Evolutionary conservation across 2,113 vertebrate genomes (phyloP), one percentile per base, ranked within the genome.

Genomic region (Axis porcinus): DNA sequence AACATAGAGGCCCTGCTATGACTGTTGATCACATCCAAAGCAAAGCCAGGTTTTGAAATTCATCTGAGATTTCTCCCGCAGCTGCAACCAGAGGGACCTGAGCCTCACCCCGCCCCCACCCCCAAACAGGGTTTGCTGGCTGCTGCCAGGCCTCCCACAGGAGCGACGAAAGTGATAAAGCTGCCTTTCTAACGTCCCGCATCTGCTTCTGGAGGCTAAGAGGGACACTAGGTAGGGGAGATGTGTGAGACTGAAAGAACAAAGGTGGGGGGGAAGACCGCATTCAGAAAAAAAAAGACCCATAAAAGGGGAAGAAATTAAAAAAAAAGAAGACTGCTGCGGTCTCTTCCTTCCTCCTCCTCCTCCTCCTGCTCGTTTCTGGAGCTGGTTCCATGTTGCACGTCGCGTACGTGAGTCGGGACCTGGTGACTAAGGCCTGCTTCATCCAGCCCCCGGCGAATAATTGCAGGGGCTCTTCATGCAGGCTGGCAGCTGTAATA

Each of bases 11-110:
- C 87, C 92, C 95, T 16, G 40, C 93, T 97, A 96, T 83, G 91
- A 30, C 28, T 55, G 60, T n/a, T 97, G 94, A 67, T 97, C 81
- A 25, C 82, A 94, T 78, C 57, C 45, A 47, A 76, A 82, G 96
- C 87, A 87, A 89, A 93, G 94, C 88, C 94, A 94, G 50, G 60
- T 43, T 95, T 96, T 79, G 78, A 82, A 97, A 98, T 96, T 81
- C 74, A 94, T 43, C 95, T 52, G 94, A 67, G 92, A 88, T 55
- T 92, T 76, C 79, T 93, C 78, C 58, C 13, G 8, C 64, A 60
- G 82, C 96, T 78, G 81, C 84, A 67, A 55, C 67, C 82, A 88
- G 78, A 17, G 55, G 52, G 43, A 79, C 83, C 50, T 15, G 43
- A 86, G 36, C 67, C 81, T 23, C 57, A n/a, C 36, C 13, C 33